Base-by-base conservation (phyloP, 2,113 vertebrate genomes). In the Poeciliopsis retropinna region DNA sequence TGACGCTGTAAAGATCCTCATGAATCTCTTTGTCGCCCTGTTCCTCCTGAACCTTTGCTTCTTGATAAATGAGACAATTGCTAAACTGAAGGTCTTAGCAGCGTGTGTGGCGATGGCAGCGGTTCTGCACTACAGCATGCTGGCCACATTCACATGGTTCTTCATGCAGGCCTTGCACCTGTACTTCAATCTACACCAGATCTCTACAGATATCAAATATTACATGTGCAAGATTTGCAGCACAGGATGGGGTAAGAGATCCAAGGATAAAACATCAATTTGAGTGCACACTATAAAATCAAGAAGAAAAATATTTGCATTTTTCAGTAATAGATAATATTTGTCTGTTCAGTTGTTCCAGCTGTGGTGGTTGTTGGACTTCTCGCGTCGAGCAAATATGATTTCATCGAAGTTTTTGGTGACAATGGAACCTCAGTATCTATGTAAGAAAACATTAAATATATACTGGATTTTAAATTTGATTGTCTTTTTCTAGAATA, bases 71-170 rank as follows among this genome's bases (percentile, higher is more conserved):
- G 66, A 88, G 8, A 67, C 60, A 10, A 65, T 92, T 0, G 30
- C 90, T 1, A 1, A 22, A 0, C 15, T 70, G 11, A 31, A 0
- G 0, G 64, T 74, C 4, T 0, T 0, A 0, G 3, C 27, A 0
- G 3, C 80, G 15, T 96, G 95, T 30, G 61, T 83, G 75, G 19
- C 37, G 5, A 80, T 86, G 1, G 95, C 91, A 0, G 93, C 90
- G 0, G 0, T 90, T 74, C 91, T 94, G 65, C 96, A 96, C 73
- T 96, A 95, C 81, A 90, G 88, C 72, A 85, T 96, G 90, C 87
- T 96, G 80, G 93, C 94, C 57, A 93, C 90, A 32, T 95, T 96
- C 75, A 95, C 90, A 82, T 96, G 95, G 95, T 96, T 72, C 31
- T 89, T 77, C 0, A 85, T 96, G 29, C 91, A 96, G 81, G 94